phyloP scores from a whole-genome alignment of 2,113 vertebrate genomes.

The Sterna hirundo region DNA sequence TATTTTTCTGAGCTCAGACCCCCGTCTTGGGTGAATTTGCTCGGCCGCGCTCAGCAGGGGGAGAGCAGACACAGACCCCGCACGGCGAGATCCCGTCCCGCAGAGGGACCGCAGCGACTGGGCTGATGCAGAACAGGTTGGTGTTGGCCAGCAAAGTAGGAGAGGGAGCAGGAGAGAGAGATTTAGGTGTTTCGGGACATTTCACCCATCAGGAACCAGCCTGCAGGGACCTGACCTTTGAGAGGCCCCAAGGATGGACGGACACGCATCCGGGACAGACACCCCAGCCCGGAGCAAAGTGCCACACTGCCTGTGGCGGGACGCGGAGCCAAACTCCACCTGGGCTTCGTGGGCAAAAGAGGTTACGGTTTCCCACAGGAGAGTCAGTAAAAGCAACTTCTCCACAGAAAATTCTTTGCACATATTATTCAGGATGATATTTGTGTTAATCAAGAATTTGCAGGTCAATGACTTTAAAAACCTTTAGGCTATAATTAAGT shows the following conservation, averaged over 20 bases:
- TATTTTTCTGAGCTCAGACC: not conserved
- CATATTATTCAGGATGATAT: not conserved
- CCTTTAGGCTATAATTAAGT: slow-evolving; percentile 5
- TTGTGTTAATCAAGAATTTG: slow-evolving; percentile 5
- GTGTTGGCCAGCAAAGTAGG: not conserved
- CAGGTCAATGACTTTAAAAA: not conserved
- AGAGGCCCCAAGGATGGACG: fast-evolving
- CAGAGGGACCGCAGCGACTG: fast-evolving
- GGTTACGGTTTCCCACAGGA: not conserved
- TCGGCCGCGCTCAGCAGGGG: not conserved
- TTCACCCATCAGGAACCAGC: too few relatives aligned
- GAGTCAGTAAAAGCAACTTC: not conserved
- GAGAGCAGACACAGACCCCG: too few relatives aligned
- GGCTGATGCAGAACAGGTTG: too few relatives aligned
- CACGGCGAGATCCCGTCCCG: fast-evolving
- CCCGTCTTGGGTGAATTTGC: not conserved
- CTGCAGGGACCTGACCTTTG: not conserved
- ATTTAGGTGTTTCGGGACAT: too few relatives aligned
- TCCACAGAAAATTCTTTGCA: not conserved
- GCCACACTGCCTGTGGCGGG: fast-evolving
- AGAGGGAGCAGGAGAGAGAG: not conserved
- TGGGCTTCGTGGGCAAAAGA: too few relatives aligned
- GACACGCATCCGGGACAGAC: not conserved
- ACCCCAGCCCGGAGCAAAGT: not conserved
- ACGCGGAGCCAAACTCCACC: not conserved